Evolutionary conservation across 2,888 invertebrate species (phyloP).

Genomic region (Lasioglossum malachurum): DNA sequence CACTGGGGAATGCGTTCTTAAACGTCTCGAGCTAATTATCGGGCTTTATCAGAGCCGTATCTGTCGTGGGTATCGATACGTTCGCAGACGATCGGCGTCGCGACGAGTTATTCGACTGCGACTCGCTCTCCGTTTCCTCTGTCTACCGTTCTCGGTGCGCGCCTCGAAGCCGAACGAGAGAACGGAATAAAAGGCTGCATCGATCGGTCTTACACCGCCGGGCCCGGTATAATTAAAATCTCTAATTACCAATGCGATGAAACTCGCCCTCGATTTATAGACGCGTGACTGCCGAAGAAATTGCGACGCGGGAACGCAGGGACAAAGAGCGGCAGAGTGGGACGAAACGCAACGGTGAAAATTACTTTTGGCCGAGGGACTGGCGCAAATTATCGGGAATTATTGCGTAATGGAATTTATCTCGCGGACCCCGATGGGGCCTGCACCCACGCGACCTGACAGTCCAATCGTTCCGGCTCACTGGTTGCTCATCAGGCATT

Average conservation of each 20-base stretch:
- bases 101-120: not conserved
- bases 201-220: slow-evolving; percentile 6
- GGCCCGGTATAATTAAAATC: slow-evolving; percentile 47
- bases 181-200: slow-evolving; percentile 21
- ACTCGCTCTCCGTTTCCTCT: not conserved
- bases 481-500: slow-evolving; percentile 53
- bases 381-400: slow-evolving; percentile 44
- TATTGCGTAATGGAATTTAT: slow-evolving; percentile 48
- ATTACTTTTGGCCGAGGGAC: slow-evolving; percentile 2
- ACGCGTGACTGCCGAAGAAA: not conserved
- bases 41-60: slow-evolving; percentile 40
- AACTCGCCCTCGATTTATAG: not conserved
- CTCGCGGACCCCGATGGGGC: slow-evolving; percentile 3
- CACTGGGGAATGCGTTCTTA: slow-evolving; percentile 17
- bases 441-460: slow-evolving; percentile 24
- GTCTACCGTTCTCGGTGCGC: not conserved
- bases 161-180: not conserved
- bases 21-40: slow-evolving; percentile 65
- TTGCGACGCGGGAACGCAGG: not conserved
- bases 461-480: slow-evolving; percentile 39
- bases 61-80: not conserved
- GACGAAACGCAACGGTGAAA: not conserved
- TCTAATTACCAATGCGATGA: slow-evolving; percentile 44
- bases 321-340: not conserved
- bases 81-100: not conserved